Conservation (phyloP, 2,888 invertebrate genomes). For the Drosophila birchii region DNA sequence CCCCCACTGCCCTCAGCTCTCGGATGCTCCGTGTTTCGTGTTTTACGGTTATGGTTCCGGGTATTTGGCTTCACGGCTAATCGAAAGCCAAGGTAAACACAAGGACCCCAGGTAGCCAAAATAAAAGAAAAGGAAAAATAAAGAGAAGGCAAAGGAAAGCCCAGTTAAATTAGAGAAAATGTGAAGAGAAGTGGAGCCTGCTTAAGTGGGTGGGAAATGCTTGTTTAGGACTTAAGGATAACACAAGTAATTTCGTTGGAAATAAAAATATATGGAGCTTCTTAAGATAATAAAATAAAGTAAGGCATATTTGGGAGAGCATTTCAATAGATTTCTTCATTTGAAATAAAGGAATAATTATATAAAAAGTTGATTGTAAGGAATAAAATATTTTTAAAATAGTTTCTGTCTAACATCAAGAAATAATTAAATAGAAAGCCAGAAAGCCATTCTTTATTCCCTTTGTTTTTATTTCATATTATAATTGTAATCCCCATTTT, state of each 20-base stretch:
- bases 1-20: background rate
- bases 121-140: background rate
- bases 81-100: conserved; percentile 37
- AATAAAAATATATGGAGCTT: background rate
- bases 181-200: conserved; percentile 24
- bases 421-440: no score
- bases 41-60: conserved; percentile 33
- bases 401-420: no score
- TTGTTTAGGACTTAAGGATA: conserved; percentile 11
- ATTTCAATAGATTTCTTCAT: background rate
- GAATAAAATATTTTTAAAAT: no score
- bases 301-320: background rate
- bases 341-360: background rate
- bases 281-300: background rate
- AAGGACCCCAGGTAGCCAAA: conserved; percentile 11
- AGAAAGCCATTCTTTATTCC: background rate
- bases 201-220: conserved; percentile 26
- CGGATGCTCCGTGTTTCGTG: conserved; percentile 14
- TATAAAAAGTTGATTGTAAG: background rate
- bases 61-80: conserved; percentile 43
- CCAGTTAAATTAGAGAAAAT: conserved; percentile 23
- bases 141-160: background rate
- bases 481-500: conserved; percentile 1
- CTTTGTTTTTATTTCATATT: background rate
- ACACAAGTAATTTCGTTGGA: background rate